A percentile compares a stretch with the other conserved stretches of the same genome.
phyloP scores from a whole-genome alignment of 2,888 invertebrate species.

The Agrochola macilenta region DNA sequence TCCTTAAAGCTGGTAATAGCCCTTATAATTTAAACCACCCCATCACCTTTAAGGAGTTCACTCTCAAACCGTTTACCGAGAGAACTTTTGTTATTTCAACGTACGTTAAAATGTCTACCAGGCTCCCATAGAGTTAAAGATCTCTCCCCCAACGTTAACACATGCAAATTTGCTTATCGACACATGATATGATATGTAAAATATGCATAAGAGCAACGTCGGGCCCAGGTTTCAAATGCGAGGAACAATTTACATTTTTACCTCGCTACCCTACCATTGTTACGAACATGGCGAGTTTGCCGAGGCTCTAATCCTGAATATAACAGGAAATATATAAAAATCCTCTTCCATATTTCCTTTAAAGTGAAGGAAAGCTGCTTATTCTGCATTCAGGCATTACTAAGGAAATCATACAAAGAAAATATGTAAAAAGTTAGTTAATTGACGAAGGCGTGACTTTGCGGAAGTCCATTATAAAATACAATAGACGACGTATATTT shows the following conservation, averaged over 20 bases:
- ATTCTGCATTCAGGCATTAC: conserved; percentile 30
- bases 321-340: conserved; percentile 57
- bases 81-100: conserved; percentile 41
- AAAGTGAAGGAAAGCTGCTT: conserved; percentile 48
- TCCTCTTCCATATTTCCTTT: conserved; percentile 49
- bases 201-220: conserved; percentile 72
- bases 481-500: too few relatives aligned
- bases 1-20: conserved; percentile 29
- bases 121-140: conserved; percentile 63
- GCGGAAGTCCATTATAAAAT: too few relatives aligned
- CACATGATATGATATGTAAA: conserved; percentile 75
- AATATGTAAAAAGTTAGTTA: neutral
- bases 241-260: conserved; percentile 78
- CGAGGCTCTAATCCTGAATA: conserved; percentile 51
- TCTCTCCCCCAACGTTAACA: conserved; percentile 57
- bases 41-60: conserved; percentile 26
- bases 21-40: conserved; percentile 43
- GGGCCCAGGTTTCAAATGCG: conserved; percentile 67
- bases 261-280: conserved; percentile 61
- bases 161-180: conserved; percentile 77
- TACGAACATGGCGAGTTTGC: conserved; percentile 16
- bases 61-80: conserved; percentile 23
- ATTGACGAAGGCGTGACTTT: too few relatives aligned
- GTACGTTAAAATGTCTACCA: conserved; percentile 59
- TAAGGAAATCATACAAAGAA: conserved; percentile 15